phyloP scores from a whole-genome alignment of 1,140 invertebrate genomes.

The Liolophura sinensis region DNA sequence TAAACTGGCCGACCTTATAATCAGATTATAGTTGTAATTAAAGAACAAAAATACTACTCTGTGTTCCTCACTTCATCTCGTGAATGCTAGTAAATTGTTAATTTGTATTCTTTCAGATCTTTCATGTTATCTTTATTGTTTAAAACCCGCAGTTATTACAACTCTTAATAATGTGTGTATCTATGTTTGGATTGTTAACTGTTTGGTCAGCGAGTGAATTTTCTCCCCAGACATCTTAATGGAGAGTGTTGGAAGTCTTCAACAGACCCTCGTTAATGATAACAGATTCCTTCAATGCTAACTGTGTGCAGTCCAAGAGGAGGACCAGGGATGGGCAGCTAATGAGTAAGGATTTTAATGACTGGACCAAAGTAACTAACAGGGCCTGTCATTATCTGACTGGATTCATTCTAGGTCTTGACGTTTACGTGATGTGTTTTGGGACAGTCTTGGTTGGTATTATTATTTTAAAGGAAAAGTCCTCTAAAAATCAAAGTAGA shows the following conservation, averaged over 20 bases:
- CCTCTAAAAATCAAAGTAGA: too few species aligned
- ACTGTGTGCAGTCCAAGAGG: slow-evolving; percentile 86
- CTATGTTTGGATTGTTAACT: slow-evolving; percentile 3
- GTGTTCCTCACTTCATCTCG: too few species aligned
- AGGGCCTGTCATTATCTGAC: too few species aligned
- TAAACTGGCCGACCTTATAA: too few species aligned
- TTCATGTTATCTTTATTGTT: slow-evolving; percentile 4
- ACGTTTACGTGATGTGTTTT: too few species aligned
- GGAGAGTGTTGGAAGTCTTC: slow-evolving; percentile 62
- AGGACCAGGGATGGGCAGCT: slow-evolving; percentile 93
- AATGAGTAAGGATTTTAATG: slow-evolving; percentile 74
- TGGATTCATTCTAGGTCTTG: too few species aligned
- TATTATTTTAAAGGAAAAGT: too few species aligned
- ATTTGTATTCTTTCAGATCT: not conserved
- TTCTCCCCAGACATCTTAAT: slow-evolving; percentile 74
- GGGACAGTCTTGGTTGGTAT: too few species aligned
- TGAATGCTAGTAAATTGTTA: not conserved
- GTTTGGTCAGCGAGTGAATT: not conserved
- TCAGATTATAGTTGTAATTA: too few species aligned
- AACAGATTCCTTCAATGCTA: slow-evolving; percentile 94
- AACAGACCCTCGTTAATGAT: slow-evolving; percentile 89
- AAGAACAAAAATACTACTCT: too few species aligned
- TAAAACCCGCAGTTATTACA: not conserved
- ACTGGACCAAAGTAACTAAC: too few species aligned
- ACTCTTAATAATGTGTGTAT: not conserved